Conservation (phyloP, 2,113 vertebrate genomes). For the Rhinoptilus africanus region DNA sequence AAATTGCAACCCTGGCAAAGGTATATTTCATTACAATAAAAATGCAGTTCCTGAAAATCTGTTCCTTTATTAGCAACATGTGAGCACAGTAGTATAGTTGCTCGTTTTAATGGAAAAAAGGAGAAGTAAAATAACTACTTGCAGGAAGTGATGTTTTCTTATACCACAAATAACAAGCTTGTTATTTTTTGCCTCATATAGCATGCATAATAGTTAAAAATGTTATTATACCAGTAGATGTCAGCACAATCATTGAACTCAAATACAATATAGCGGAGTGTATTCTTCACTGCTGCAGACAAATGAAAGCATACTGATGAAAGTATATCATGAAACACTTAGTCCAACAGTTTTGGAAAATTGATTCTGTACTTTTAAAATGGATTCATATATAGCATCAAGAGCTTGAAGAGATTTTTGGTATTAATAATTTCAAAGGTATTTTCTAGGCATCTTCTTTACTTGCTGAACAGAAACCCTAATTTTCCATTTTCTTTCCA, state of each 20-base stretch:
- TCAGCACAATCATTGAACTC: slow-evolving; percentile 72
- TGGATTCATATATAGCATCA: not conserved
- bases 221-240: slow-evolving; percentile 72
- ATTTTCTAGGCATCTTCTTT: slow-evolving; percentile 28
- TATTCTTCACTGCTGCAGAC: not conserved
- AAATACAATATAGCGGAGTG: not conserved
- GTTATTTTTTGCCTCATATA: not conserved
- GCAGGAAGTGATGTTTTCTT: not conserved
- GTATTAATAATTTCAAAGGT: not conserved
- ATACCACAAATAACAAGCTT: not conserved
- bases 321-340: slow-evolving; percentile 1
- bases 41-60: not conserved
- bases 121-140: not conserved
- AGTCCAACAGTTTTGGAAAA: not conserved
- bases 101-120: not conserved
- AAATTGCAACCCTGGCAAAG: not conserved
- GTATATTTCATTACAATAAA: not conserved
- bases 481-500: not conserved
- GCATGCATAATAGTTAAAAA: not conserved
- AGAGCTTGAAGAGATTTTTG: not conserved
- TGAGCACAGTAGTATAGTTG: not conserved
- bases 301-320: slow-evolving; percentile 14
- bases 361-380: not conserved
- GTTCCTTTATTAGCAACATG: not conserved
- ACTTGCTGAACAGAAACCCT: not conserved